Conservation (phyloP, 2,888 invertebrate genomes). For the Drosophila subquinaria region DNA sequence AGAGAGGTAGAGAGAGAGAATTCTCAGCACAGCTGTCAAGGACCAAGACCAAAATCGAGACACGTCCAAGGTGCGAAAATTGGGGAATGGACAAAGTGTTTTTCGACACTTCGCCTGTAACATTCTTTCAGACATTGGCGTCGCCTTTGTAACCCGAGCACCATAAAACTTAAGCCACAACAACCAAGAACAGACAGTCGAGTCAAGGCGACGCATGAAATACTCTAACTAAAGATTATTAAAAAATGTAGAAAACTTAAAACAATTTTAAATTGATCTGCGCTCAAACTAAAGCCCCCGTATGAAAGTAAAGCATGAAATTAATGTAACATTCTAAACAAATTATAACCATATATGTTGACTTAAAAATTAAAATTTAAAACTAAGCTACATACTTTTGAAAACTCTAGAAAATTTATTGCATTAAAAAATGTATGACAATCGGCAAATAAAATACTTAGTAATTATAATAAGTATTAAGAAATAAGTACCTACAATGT, state of each 20-base stretch:
- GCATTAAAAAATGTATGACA: too few relatives aligned
- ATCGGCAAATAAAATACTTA: too few relatives aligned
- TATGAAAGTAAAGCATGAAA: too few relatives aligned
- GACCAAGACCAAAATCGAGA: conserved; percentile 4
- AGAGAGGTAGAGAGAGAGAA: conserved; percentile 1
- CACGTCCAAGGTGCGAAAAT: conserved; percentile 16
- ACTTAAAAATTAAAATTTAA: too few relatives aligned
- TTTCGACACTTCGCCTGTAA: conserved; percentile 47
- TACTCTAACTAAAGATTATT: not conserved
- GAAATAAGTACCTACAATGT: too few relatives aligned
- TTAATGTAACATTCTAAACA: too few relatives aligned
- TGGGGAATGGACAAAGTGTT: conserved; percentile 60
- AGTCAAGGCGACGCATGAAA: conserved; percentile 1
- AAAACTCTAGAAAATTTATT: too few relatives aligned
- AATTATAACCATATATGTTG: too few relatives aligned
- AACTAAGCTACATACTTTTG: too few relatives aligned
- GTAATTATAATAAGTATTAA: too few relatives aligned
- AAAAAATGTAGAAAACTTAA: not conserved
- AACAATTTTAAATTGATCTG: not conserved
- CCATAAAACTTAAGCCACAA: conserved; percentile 33
- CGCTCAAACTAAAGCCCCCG: too few relatives aligned
- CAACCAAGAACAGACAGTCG: not conserved
- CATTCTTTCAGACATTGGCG: conserved; percentile 30
- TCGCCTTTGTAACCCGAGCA: conserved; percentile 34
- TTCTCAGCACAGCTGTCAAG: conserved; percentile 1